Base-by-base conservation (phyloP, 2,797 vertebrate genomes). In the Varecia variegata region DNA sequence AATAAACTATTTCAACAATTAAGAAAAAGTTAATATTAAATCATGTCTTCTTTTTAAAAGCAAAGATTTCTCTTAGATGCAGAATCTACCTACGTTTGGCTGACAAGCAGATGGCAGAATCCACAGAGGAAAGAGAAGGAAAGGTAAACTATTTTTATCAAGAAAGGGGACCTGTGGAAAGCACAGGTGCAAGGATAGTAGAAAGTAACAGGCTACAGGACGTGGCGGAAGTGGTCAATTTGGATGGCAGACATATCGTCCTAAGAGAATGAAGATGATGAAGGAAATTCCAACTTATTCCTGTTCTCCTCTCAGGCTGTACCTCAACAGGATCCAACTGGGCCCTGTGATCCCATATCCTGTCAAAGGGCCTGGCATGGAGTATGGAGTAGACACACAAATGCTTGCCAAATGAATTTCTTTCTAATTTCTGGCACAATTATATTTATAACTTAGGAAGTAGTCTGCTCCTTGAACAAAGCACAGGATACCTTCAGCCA, bases 1-100 rank as follows among this genome's bases (percentile, higher is more conserved):
- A 35, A 77, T 52, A 50, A 86, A 74, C 45, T 88, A 93, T 93
- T 93, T 82, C 52, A 93, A 93, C 38, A 90, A 86, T 65, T 89
- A 74, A 50, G 68, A 86, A 93, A 79, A 91, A 52, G 70, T 27
- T 81, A 73, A 60, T 84, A 70, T 90, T 67, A 67, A 96, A 71
- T n/a, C 27, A 40, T 92, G 45, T 58, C 58, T 70, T 71, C 85
- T 90, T 88, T 83, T 43, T 38, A 10, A 62, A 94, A 93, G 52
- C 40, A 92, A 92, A 56, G 52, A 82, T 86, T 82, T 92, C 73
- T 88, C 93, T 82, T 68, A 97, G 50, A 95, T 91, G n/a, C 7
- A 93, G 54, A 43, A 85, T 81, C 47, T 87, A 95, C 60, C 56
- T 87, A 65, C 12, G 4, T 86, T 86, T 82, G 65, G 15, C 38